Base-by-base conservation (phyloP, 1,140 invertebrate genomes). In the Maniola jurtina region DNA sequence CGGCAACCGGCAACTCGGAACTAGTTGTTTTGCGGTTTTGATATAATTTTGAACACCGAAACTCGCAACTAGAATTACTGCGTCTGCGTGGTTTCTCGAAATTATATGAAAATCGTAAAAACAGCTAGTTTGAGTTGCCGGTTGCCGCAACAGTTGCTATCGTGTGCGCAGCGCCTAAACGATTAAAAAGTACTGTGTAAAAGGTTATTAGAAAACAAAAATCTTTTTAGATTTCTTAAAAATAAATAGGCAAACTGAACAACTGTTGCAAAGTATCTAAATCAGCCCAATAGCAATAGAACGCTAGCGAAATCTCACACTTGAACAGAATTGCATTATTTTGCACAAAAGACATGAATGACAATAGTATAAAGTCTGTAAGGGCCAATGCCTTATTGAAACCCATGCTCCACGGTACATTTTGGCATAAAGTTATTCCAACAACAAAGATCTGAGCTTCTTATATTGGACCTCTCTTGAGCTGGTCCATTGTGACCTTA, bases 401-500 rank as follows among this genome's bases (percentile, higher is more conserved):
- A 72, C 77, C 76, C 72, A 76, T 81, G 79, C 75, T 80, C 70
- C 76, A 66, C 55, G 76, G 77, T 58, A 79, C 71, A 78, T 84
- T 70, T 75, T 77, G 79, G 84, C 82, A 88, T 85, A 86, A 89
- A 86, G 83, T 86, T 90, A 90, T 90, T 87, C 83, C 83, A 84
- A 85, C 88, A 88, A 88, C 88, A 90, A 90, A 85, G 73, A 71
- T 81, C 75, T 76, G 77, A 87, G 82, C 83, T 79, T 73, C 84
- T 84, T 88, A 86, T 83, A 88, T 88, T 90, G 85, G 82, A 80
- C 83, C 83, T 86, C 80, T 87, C 84, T 81, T 77, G 81, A 89
- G 83, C 83, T 82, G 78, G 70, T 60, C 84, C 79, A 88, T 90
- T 90, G 88, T 90, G 79, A 88, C 88, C 88, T 86, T 87, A 90